A percentile compares a stretch with the other conserved stretches of the same genome.
These are phyloP conservation scores for Agrilus mali DNA, from an alignment of 2,888 invertebrate genomes.

Conservation along the genomic window DNA sequence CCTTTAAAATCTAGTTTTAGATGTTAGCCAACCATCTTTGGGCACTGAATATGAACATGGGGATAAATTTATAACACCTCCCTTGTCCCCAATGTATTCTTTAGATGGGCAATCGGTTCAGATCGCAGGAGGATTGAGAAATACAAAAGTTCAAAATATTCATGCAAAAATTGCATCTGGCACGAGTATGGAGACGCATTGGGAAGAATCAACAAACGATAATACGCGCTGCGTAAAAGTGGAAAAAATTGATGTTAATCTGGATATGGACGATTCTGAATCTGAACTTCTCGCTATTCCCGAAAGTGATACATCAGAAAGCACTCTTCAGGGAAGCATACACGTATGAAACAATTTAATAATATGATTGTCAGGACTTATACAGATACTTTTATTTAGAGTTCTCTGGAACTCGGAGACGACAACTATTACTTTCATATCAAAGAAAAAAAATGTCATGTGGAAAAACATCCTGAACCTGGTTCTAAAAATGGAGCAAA, in stretches of 20 bases:
- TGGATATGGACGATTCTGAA: constrained; percentile 77
- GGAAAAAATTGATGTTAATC: constrained; percentile 8
- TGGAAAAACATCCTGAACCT: no score
- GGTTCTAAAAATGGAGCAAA: neutral
- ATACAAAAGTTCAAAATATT: constrained; percentile 31
- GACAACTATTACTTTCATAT: no score
- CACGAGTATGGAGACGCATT: constrained; percentile 51
- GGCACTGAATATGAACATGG: constrained; percentile 53
- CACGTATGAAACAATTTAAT: constrained; percentile 16
- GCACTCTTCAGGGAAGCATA: constrained; percentile 64
- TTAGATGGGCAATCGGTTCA: constrained; percentile 40
- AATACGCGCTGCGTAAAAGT: constrained; percentile 4
- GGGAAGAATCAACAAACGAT: constrained; percentile 44
- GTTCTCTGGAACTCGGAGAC: neutral
- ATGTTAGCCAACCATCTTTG: constrained; percentile 64
- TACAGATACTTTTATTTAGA: no score
- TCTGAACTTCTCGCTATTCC: constrained; percentile 83
- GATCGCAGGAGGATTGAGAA: constrained; percentile 31
- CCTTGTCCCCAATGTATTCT: constrained; percentile 49
- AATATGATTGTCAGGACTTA: neutral
- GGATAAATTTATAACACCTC: constrained; percentile 40
- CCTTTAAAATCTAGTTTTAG: constrained; percentile 27
- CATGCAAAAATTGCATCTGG: constrained; percentile 32
- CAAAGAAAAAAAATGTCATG: no score
- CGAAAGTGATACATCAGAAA: constrained; percentile 79